Conservation (phyloP, 1,140 invertebrate genomes). For the Teleogryllus occipitalis region DNA sequence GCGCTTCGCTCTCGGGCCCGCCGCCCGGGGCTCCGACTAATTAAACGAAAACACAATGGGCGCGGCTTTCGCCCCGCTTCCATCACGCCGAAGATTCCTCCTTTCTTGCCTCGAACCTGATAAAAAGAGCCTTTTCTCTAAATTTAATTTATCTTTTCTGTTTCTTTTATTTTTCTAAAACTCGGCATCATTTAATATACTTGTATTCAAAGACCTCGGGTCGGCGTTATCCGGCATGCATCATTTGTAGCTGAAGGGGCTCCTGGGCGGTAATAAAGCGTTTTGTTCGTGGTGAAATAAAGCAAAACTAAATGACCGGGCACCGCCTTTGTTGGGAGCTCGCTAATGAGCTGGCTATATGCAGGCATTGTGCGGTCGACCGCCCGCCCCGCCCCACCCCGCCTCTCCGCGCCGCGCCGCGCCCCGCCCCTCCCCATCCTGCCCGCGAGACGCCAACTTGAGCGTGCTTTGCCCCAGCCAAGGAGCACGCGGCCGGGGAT, state of each 20-base stretch:
- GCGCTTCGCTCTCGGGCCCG: no score
- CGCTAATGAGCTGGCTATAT: background rate
- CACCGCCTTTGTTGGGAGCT: background rate
- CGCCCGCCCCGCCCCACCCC: no score
- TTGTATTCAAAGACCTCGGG: background rate
- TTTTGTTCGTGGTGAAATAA: background rate
- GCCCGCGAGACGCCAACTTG: no score
- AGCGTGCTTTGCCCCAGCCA: no score
- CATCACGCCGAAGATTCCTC: background rate
- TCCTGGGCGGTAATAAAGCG: background rate
- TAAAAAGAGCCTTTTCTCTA: background rate
- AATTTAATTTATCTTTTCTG: background rate
- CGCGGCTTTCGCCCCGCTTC: background rate
- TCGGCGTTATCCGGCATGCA: background rate
- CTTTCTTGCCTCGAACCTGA: background rate
- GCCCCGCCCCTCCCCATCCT: no score
- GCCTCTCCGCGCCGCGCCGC: no score
- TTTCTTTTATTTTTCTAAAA: background rate
- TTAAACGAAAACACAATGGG: constrained; percentile 1
- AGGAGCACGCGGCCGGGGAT: no score
- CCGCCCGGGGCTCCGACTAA: background rate
- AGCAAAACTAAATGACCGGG: constrained; percentile 3
- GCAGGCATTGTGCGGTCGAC: background rate
- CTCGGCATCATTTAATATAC: background rate
- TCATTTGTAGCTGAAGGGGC: background rate